phyloP scores from a whole-genome alignment of 2,888 invertebrate species.

The Teleogryllus oceanicus region DNA sequence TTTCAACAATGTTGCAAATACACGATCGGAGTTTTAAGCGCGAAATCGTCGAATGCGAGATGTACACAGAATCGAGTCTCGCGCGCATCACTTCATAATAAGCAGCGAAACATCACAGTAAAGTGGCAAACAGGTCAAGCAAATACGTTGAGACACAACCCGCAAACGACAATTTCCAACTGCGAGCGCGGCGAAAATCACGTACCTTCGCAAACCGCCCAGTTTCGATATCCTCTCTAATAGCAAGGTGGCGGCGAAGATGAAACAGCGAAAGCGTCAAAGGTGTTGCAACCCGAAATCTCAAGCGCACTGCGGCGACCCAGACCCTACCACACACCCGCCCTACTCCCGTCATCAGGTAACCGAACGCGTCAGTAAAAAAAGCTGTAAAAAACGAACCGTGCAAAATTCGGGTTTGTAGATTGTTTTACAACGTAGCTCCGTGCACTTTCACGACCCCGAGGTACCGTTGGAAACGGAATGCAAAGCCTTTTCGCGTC shows the following conservation, averaged over 20 bases:
- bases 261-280: neutral
- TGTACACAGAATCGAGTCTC: too few species aligned
- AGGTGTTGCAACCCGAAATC: constrained; percentile 9
- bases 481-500: neutral
- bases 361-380: neutral
- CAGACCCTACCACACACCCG: neutral
- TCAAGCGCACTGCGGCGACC: neutral
- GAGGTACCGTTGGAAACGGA: neutral
- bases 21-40: too few species aligned
- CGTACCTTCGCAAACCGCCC: neutral
- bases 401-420: constrained; percentile 1
- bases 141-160: neutral
- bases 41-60: too few species aligned
- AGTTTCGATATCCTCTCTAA: constrained; percentile 5
- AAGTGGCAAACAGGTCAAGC: neutral
- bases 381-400: neutral
- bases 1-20: too few species aligned
- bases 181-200: neutral
- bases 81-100: too few species aligned
- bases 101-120: neutral
- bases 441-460: neutral
- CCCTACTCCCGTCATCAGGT: neutral
- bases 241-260: neutral
- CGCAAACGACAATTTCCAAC: neutral
- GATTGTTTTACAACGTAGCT: neutral